These are phyloP conservation scores for Tenodera sinensis DNA, from an alignment of 2,888 invertebrate genomes.

Conservation along the genomic window DNA sequence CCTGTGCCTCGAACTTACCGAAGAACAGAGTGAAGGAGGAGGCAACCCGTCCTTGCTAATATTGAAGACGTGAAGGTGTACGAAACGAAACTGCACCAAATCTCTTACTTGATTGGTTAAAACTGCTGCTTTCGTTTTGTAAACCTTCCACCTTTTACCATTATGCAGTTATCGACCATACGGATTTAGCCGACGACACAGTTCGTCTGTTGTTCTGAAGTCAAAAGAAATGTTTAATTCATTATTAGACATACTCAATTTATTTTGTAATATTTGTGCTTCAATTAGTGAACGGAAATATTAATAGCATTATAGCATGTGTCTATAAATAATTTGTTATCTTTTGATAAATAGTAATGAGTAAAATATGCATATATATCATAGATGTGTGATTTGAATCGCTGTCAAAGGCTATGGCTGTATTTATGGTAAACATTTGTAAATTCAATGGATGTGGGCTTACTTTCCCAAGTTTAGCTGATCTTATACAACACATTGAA, in stretches of 20 bases:
- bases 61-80: conserved; percentile 1
- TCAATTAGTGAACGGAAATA: neutral
- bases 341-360: neutral
- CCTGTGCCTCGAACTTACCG: conserved; percentile 60
- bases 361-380: neutral
- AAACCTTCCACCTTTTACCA: conserved; percentile 37
- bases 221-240: neutral
- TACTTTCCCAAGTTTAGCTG: conserved; percentile 74
- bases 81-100: neutral
- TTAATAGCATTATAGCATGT: neutral
- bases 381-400: neutral
- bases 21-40: conserved; percentile 58
- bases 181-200: conserved; percentile 41
- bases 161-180: conserved; percentile 43
- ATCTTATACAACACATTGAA: conserved; percentile 84
- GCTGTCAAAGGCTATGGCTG: conserved; percentile 64
- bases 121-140: conserved; percentile 37
- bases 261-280: neutral
- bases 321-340: neutral
- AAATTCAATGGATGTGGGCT: conserved; percentile 84
- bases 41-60: conserved; percentile 12
- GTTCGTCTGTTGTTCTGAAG: neutral
- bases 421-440: conserved; percentile 86
- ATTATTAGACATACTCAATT: neutral
- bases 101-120: neutral